phyloP scores from a whole-genome alignment of 1,140 invertebrate species.

The Aphis gossypii region DNA sequence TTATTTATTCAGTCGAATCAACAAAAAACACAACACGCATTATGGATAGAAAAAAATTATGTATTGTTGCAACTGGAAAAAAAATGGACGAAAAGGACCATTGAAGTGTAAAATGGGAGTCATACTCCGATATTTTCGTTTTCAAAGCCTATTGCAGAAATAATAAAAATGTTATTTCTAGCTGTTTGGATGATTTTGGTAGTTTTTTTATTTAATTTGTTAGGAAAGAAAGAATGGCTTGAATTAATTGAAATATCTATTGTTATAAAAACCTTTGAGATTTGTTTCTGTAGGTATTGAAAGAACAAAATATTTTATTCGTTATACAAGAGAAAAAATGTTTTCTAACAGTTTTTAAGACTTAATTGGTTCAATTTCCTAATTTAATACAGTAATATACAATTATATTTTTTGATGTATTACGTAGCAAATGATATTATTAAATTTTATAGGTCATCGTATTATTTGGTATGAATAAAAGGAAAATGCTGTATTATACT shows the following conservation, averaged over 20 bases:
- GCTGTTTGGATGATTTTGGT: neutral
- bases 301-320: neutral
- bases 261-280: conserved; percentile 35
- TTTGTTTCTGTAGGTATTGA: neutral
- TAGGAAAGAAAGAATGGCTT: neutral
- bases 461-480: neutral
- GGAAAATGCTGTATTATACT: neutral
- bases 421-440: neutral
- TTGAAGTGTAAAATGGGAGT: conserved; percentile 8
- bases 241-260: conserved; percentile 26
- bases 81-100: neutral
- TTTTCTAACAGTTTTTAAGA: neutral
- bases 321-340: conserved; percentile 8
- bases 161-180: conserved; percentile 44
- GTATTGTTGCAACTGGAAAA: conserved; percentile 3
- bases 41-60: conserved; percentile 22
- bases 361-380: neutral
- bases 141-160: conserved; percentile 26
- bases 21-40: neutral
- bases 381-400: neutral
- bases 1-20: conserved; percentile 32
- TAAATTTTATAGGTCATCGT: neutral
- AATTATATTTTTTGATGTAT: neutral
- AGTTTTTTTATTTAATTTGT: neutral
- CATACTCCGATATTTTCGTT: conserved; percentile 23